These are phyloP conservation scores for Lepus timidus DNA, from an alignment of 2,113 vertebrate species.

Conservation along the genomic window DNA sequence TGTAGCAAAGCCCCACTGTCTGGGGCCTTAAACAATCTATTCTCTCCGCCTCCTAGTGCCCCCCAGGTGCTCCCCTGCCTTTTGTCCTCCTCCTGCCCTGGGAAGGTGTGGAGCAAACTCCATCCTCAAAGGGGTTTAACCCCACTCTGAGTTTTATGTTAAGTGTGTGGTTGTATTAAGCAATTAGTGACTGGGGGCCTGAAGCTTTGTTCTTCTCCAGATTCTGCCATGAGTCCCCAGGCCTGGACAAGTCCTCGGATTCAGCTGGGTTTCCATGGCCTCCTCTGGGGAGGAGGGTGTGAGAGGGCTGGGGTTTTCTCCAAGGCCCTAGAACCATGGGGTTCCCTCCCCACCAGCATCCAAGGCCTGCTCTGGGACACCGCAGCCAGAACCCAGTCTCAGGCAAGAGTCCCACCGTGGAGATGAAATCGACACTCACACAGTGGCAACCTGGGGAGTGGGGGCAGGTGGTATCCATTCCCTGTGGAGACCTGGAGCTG, in stretches of 20 bases:
- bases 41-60: too few relatives aligned
- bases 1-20: too few relatives aligned
- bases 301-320: neutral
- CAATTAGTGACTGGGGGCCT: rapidly evolving
- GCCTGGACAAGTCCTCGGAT: rapidly evolving
- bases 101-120: rapidly evolving
- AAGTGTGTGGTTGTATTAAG: rapidly evolving
- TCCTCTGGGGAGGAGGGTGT: rapidly evolving
- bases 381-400: neutral
- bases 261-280: neutral
- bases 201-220: neutral
- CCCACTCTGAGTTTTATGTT: neutral
- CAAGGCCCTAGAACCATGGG: rapidly evolving
- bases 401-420: neutral
- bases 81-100: rapidly evolving
- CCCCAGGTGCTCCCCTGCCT: too few relatives aligned
- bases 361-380: rapidly evolving
- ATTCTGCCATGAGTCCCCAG: neutral
- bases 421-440: neutral
- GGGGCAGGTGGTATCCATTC: neutral
- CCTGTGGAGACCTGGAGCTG: neutral
- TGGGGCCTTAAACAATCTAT: too few relatives aligned
- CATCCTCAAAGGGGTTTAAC: rapidly evolving
- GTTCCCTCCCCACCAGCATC: neutral
- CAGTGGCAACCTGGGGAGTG: rapidly evolving